Conservation (phyloP, 2,888 invertebrate species). For the Argyresthia albistria region DNA sequence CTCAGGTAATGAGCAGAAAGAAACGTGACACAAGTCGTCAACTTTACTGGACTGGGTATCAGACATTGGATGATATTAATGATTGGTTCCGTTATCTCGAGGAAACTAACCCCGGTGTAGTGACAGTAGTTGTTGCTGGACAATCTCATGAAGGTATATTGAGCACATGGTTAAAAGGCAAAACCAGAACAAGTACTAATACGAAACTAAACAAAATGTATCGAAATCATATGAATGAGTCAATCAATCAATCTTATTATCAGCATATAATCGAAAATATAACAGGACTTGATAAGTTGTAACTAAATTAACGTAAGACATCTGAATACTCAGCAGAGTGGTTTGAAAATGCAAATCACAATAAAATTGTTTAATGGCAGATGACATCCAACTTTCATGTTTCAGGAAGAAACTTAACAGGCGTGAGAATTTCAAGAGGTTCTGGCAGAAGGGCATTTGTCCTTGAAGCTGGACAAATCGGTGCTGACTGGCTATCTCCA, state of each 20-base stretch:
- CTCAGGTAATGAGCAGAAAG: conserved; percentile 36
- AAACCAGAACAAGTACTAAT: too few species aligned
- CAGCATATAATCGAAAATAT: too few species aligned
- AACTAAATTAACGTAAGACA: too few species aligned
- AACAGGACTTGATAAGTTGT: too few species aligned
- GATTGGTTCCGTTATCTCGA: conserved; percentile 58
- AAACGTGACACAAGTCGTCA: conserved; percentile 27
- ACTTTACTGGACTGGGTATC: conserved; percentile 48
- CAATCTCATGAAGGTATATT: conserved; percentile 42
- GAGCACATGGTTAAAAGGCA: too few species aligned
- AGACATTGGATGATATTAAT: conserved; percentile 61
- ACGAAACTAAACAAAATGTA: too few species aligned
- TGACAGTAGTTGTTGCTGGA: conserved; percentile 58
- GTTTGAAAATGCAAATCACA: too few species aligned
- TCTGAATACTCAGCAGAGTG: too few species aligned
- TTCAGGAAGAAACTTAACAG: conserved; percentile 61
- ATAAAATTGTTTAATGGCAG: too few species aligned
- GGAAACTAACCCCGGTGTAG: conserved; percentile 27
- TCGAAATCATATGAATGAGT: too few species aligned
- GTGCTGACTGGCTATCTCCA: conserved; percentile 83
- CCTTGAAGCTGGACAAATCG: conserved; percentile 74
- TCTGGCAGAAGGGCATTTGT: conserved; percentile 33
- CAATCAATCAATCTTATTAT: too few species aligned
- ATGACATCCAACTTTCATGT: conserved; percentile 2
- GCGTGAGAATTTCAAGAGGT: conserved; percentile 39